Conservation (phyloP, 2,888 invertebrate genomes). For the Palloptera scutellata region DNA sequence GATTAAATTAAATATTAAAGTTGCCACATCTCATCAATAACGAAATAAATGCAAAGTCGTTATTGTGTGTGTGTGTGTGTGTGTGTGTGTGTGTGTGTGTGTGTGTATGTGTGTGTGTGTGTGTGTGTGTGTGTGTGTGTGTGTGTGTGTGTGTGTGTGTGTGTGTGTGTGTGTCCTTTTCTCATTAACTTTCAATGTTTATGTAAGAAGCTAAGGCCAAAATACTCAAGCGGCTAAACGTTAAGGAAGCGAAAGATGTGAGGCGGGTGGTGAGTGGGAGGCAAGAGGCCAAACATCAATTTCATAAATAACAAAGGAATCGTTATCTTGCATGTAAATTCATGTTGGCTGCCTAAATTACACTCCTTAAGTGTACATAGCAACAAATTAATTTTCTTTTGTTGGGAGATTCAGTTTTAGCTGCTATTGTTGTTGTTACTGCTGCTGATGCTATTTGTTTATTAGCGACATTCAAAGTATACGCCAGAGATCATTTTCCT, state of each 20-base stretch:
- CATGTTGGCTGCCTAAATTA: neutral
- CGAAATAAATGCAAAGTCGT: no score
- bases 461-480: slow-evolving; percentile 7
- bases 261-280: neutral
- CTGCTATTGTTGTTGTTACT: neutral
- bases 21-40: no score
- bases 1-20: no score
- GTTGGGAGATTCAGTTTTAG: neutral
- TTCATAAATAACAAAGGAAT: neutral
- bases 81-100: neutral
- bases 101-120: neutral
- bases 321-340: slow-evolving; percentile 2
- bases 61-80: neutral
- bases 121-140: slow-evolving; percentile 8
- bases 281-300: neutral
- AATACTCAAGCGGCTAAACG: no score
- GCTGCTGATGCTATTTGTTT: slow-evolving; percentile 5
- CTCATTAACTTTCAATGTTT: neutral
- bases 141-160: slow-evolving; percentile 33
- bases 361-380: neutral
- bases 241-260: neutral
- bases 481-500: slow-evolving; percentile 7
- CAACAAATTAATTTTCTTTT: slow-evolving; percentile 9
- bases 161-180: slow-evolving; percentile 13
- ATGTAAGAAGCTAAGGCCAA: no score